These are phyloP conservation scores for Melanocharis versteri DNA, from an alignment of 2,113 vertebrate genomes.

Conservation along the genomic window DNA sequence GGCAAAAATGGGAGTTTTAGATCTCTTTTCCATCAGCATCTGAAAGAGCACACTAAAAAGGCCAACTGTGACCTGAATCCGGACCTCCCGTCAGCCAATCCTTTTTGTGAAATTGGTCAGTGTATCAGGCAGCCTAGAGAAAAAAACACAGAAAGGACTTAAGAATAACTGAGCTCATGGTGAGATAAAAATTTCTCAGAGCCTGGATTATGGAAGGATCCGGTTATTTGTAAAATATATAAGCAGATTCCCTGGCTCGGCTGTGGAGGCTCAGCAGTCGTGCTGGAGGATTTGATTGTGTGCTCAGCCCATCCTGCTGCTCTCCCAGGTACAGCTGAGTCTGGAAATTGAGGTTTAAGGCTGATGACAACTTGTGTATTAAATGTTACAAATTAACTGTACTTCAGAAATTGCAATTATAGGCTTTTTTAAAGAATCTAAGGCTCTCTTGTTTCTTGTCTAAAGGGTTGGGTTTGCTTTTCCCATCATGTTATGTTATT, in stretches of 20 bases:
- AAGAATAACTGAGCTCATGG: constrained; percentile 36
- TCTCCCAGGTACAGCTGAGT: background rate
- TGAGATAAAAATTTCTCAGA: constrained; percentile 44
- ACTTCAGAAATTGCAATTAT: background rate
- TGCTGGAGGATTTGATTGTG: background rate
- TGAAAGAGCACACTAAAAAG: background rate
- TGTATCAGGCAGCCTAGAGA: constrained; percentile 3
- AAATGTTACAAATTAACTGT: background rate
- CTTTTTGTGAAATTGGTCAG: constrained; percentile 1
- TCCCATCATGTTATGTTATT: background rate
- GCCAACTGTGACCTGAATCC: background rate
- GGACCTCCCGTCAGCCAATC: background rate
- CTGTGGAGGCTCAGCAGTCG: background rate
- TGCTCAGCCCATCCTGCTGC: background rate
- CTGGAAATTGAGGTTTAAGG: background rate
- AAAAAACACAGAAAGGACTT: background rate
- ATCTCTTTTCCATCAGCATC: background rate
- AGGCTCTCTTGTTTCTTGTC: background rate
- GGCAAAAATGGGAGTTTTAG: background rate
- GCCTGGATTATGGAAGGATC: constrained; percentile 51
- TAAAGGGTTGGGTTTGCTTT: background rate
- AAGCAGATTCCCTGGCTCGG: constrained; percentile 14
- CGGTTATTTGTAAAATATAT: constrained; percentile 28
- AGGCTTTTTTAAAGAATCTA: background rate
- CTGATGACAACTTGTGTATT: background rate